A percentile compares a stretch with the other conserved stretches of the same genome.
Conservation (phyloP, 2,113 vertebrate genomes). For the Ceratotherium simum region DNA sequence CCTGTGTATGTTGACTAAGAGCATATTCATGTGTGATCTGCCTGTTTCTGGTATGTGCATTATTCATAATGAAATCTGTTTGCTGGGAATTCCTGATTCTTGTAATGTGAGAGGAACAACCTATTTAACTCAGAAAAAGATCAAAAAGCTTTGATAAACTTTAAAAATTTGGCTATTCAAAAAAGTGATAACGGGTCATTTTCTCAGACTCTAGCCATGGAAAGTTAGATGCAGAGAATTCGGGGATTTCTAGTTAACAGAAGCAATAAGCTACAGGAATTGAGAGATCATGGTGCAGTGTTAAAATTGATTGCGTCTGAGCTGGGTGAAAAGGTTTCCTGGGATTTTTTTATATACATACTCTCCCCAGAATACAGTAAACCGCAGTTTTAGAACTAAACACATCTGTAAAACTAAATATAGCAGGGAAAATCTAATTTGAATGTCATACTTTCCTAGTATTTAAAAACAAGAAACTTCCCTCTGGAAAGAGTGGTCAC, state of each 20-base stretch:
- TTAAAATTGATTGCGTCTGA: constrained; percentile 35
- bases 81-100: constrained; percentile 51
- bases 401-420: constrained; percentile 73
- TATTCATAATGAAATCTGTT: neutral
- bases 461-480: constrained; percentile 58
- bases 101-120: neutral
- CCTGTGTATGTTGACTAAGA: constrained; percentile 51
- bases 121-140: constrained; percentile 12
- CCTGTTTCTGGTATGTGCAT: constrained; percentile 39
- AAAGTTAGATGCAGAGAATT: constrained; percentile 21
- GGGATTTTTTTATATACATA: constrained; percentile 33
- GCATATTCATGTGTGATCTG: constrained; percentile 30
- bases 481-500: constrained; percentile 65
- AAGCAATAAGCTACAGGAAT: constrained; percentile 51
- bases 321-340: constrained; percentile 44
- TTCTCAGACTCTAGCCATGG: constrained; percentile 54
- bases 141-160: constrained; percentile 38
- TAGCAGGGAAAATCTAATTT: constrained; percentile 76
- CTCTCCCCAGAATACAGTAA: constrained; percentile 52
- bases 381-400: constrained; percentile 69
- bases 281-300: neutral
- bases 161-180: constrained; percentile 32
- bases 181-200: constrained; percentile 18
- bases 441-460: constrained; percentile 69
- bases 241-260: constrained; percentile 33